phyloP scores from a whole-genome alignment of 2,797 vertebrate genomes.

The Dendrocincla fuliginosa region DNA sequence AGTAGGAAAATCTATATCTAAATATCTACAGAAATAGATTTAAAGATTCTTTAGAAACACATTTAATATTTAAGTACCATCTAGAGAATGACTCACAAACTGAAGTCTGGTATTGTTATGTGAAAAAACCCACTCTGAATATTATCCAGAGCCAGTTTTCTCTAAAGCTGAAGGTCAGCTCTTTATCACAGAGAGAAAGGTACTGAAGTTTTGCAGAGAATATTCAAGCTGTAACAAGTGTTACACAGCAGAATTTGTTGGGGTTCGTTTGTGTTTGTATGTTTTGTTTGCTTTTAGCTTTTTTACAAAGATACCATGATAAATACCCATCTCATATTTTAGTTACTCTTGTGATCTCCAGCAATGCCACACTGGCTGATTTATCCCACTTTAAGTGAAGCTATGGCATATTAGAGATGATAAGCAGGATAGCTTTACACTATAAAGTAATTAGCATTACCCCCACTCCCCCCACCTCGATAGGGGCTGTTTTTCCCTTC shows the following conservation, averaged over 20 bases:
- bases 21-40: neutral
- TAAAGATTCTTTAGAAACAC: neutral
- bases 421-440: neutral
- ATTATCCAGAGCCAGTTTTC: neutral
- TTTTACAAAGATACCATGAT: neutral
- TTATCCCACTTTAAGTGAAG: neutral
- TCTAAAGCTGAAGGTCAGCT: neutral
- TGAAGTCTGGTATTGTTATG: neutral
- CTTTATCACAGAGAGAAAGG: neutral
- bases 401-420: neutral
- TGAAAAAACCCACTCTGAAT: neutral
- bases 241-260: neutral
- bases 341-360: neutral
- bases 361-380: neutral
- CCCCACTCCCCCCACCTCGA: rapidly evolving
- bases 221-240: neutral
- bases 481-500: neutral
- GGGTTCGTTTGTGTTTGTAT: neutral
- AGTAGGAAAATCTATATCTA: neutral
- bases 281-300: neutral
- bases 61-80: neutral
- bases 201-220: neutral
- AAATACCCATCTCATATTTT: neutral
- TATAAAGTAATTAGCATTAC: neutral
- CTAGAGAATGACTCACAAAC: neutral